Evolutionary conservation across 1,140 invertebrate species (phyloP).

Genomic region (Ruditapes philippinarum): DNA sequence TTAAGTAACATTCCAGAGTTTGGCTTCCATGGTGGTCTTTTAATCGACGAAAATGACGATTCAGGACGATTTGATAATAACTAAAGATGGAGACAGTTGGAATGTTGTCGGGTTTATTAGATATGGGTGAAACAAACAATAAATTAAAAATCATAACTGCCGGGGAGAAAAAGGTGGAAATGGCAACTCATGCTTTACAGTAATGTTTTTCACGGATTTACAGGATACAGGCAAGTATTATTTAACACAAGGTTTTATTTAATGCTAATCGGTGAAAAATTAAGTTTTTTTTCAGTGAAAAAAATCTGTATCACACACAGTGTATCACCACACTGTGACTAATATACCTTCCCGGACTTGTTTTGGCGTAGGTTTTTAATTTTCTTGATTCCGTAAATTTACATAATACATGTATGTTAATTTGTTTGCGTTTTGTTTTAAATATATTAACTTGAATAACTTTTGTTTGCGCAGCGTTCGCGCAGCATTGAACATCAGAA

Average conservation of each 20-base stretch:
- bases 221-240: conserved; percentile 30
- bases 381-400: too few relatives aligned
- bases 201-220: conserved; percentile 66
- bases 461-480: too few relatives aligned
- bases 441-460: too few relatives aligned
- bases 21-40: conserved; percentile 44
- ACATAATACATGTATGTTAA: too few relatives aligned
- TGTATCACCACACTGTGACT: too few relatives aligned
- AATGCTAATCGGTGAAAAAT: too few relatives aligned
- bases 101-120: conserved; percentile 54
- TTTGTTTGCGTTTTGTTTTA: too few relatives aligned
- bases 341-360: too few relatives aligned
- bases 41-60: conserved; percentile 65
- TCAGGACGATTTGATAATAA: conserved; percentile 55
- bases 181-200: conserved; percentile 65
- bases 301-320: neutral
- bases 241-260: too few relatives aligned
- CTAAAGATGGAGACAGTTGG: conserved; percentile 46
- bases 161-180: conserved; percentile 45
- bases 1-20: conserved; percentile 29
- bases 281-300: neutral
- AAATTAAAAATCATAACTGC: neutral
- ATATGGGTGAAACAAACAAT: conserved; percentile 64
- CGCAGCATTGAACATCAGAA: too few relatives aligned
- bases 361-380: too few relatives aligned